A percentile compares a stretch with the other conserved stretches of the same genome.
These are phyloP conservation scores for Oryzias dopingdopingensis DNA, from an alignment of 2,797 vertebrate species.

Conservation along the genomic window DNA sequence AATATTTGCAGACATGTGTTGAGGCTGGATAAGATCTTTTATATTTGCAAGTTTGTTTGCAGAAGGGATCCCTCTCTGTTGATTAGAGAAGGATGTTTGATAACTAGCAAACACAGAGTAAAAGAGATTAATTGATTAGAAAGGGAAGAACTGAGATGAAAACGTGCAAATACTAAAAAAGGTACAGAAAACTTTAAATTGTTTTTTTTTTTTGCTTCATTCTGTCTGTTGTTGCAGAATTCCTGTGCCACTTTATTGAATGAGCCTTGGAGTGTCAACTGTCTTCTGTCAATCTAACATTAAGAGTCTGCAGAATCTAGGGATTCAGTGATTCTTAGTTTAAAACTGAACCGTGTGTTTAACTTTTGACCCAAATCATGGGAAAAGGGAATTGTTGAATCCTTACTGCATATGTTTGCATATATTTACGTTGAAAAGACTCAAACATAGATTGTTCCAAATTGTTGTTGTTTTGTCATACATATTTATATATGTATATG, in stretches of 20 bases:
- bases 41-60: slow-evolving; percentile 56
- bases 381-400: no score
- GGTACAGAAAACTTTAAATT: slow-evolving; percentile 5
- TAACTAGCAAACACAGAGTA: slow-evolving; percentile 31
- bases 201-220: slow-evolving; percentile 11
- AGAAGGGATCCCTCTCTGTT: slow-evolving; percentile 36
- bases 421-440: no score
- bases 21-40: slow-evolving; percentile 46
- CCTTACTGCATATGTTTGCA: no score
- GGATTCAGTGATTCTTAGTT: no score
- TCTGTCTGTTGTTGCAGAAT: slow-evolving; percentile 25
- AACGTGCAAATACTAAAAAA: slow-evolving; percentile 10
- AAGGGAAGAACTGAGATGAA: slow-evolving; percentile 24
- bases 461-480: no score
- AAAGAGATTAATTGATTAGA: slow-evolving; percentile 37
- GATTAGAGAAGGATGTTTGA: slow-evolving; percentile 49
- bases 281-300: slow-evolving; percentile 50
- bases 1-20: slow-evolving; percentile 60
- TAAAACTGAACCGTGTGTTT: no score
- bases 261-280: slow-evolving; percentile 50
- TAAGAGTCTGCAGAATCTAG: no score
- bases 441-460: no score
- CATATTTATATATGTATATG: no score
- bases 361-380: no score
- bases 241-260: slow-evolving; percentile 39